These are phyloP conservation scores for Phoebastria nigripes DNA, from an alignment of 2,797 vertebrate genomes.

Conservation along the genomic window DNA sequence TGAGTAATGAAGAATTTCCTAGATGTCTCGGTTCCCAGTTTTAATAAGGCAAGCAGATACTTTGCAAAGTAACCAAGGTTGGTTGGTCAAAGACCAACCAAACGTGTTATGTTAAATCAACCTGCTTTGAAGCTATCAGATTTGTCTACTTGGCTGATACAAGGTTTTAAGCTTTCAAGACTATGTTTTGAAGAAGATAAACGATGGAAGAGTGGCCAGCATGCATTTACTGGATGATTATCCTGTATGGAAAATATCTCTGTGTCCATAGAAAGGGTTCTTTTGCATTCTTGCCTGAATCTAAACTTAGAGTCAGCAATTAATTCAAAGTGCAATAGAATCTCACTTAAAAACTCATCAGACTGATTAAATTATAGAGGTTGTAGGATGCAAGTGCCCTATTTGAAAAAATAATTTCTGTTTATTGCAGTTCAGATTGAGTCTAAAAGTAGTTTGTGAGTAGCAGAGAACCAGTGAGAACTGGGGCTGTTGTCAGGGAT, in stretches of 20 bases:
- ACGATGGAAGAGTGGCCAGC: rapidly evolving
- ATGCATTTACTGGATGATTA: background rate
- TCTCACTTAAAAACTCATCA: background rate
- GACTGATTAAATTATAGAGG: background rate
- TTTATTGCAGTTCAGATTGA: background rate
- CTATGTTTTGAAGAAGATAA: background rate
- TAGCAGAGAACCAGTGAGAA: background rate
- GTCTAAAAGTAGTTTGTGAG: background rate
- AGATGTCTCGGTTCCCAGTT: background rate
- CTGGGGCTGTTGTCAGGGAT: background rate
- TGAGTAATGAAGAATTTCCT: background rate
- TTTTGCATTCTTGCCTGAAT: background rate
- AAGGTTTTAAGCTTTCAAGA: background rate
- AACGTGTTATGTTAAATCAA: background rate
- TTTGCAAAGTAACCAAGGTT: background rate
- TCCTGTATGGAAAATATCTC: background rate
- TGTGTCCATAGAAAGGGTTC: background rate
- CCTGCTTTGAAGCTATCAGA: background rate
- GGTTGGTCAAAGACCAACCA: background rate
- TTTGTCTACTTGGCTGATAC: background rate
- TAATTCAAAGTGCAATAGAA: background rate
- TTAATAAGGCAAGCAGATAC: background rate
- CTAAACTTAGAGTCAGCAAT: background rate
- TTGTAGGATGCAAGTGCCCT: background rate
- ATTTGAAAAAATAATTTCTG: background rate